Percentiles rank a stretch among this genome's conserved stretches.
phyloP scores from a whole-genome alignment of 1,140 invertebrate genomes.

The Andrena cerasifolii region DNA sequence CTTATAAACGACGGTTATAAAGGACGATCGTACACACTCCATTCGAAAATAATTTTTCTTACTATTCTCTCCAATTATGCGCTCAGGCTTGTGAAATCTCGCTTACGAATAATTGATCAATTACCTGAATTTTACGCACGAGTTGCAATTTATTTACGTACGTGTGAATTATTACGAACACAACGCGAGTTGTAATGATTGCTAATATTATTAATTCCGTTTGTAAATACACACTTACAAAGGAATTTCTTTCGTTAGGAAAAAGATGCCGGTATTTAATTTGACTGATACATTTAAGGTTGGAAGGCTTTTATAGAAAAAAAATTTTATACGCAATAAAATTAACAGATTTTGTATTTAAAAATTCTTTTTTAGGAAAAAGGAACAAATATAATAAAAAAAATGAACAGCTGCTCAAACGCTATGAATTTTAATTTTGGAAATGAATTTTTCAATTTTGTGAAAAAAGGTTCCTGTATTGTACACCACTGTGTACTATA shows the following conservation, averaged over 20 bases:
- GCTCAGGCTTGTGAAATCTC: background rate
- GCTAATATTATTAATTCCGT: constrained; percentile 2
- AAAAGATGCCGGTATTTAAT: constrained; percentile 24
- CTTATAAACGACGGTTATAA: no score
- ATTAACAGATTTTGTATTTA: constrained; percentile 33
- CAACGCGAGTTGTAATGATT: background rate
- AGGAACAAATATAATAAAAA: constrained; percentile 44
- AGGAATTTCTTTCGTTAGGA: constrained; percentile 11
- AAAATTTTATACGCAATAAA: constrained; percentile 31
- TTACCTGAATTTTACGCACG: no score
- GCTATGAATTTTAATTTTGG: constrained; percentile 47
- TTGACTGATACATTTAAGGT: constrained; percentile 21
- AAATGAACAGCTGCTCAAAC: constrained; percentile 43
- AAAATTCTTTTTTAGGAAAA: constrained; percentile 50
- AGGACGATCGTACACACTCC: background rate
- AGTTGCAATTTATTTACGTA: no score
- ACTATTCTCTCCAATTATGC: background rate
- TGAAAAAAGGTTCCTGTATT: constrained; percentile 36
- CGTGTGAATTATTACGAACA: no score
- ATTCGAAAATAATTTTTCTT: background rate
- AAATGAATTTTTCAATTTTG: constrained; percentile 47
- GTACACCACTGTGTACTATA: constrained; percentile 42
- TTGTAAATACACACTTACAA: background rate
- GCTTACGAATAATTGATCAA: background rate
- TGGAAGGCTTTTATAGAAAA: constrained; percentile 25